Evolutionary conservation across 2,113 vertebrate genomes (phyloP).

Genomic region (Eulacestoma nigropectus): DNA sequence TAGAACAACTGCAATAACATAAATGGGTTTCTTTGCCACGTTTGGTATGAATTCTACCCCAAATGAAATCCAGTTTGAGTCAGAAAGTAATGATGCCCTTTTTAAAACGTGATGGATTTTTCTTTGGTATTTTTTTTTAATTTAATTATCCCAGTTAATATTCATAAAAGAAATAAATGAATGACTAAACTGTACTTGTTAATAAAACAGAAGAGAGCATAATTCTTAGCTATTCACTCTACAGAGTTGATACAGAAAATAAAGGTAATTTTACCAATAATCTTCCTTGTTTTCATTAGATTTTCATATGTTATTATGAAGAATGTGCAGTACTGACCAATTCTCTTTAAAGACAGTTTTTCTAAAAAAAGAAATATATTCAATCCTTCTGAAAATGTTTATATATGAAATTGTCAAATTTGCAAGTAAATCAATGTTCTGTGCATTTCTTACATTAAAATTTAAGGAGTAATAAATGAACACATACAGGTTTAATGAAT

Average conservation of each 20-base stretch:
- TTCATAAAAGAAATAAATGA: not conserved
- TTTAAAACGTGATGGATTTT: not conserved
- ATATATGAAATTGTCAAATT: not conserved
- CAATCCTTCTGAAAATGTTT: not conserved
- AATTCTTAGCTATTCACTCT: not conserved
- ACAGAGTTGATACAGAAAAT: not conserved
- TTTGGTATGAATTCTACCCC: not conserved
- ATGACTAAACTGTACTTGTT: not conserved
- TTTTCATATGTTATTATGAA: not conserved
- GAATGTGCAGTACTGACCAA: not conserved
- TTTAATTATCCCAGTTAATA: not conserved
- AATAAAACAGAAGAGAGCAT: not conserved
- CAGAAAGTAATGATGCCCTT: not conserved
- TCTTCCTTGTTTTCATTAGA: not conserved
- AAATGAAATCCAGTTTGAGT: not conserved
- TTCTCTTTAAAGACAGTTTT: not conserved
- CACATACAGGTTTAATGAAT: not conserved
- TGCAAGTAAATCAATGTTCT: not conserved
- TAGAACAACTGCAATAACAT: not conserved
- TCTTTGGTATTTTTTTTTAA: not conserved
- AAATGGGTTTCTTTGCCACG: not conserved
- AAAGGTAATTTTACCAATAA: not conserved
- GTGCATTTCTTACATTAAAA: not conserved
- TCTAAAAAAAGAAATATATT: not conserved
- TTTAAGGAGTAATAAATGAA: not conserved